These are phyloP conservation scores for Aurelia sp. DNA, from an alignment of 30 jellyfish, hydroid and myxozoan genomes.

Conservation along the genomic window DNA sequence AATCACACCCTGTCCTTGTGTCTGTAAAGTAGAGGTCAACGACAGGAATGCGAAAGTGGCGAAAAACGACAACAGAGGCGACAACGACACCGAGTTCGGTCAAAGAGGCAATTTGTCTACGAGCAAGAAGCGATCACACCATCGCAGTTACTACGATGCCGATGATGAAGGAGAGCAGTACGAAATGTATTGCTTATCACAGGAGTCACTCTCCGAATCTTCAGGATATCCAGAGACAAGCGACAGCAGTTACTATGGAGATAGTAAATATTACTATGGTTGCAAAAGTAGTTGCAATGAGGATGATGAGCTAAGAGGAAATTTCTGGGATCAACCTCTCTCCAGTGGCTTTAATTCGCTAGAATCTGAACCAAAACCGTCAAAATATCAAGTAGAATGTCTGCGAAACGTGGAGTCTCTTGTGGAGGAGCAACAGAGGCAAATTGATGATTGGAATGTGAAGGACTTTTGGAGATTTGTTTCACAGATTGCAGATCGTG, in stretches of 20 bases:
- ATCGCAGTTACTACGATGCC: neutral
- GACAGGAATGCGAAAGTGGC: neutral
- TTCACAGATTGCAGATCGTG: slow-evolving; percentile 75
- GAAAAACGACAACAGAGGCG: neutral
- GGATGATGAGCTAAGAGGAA: neutral
- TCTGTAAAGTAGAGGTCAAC: neutral
- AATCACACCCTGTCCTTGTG: neutral
- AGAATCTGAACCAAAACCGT: slow-evolving; percentile 16
- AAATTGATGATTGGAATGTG: slow-evolving; percentile 29
- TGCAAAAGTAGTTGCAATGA: neutral
- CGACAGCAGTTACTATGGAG: slow-evolving; percentile 38
- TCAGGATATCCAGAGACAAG: slow-evolving; percentile 79
- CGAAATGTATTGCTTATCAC: slow-evolving; percentile 18
- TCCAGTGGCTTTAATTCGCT: slow-evolving; percentile 42
- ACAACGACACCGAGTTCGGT: neutral
- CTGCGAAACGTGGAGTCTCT: slow-evolving; percentile 40
- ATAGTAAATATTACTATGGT: neutral
- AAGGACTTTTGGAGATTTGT: slow-evolving; percentile 81
- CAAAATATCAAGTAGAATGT: slow-evolving; percentile 44
- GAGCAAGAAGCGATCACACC: slow-evolving; percentile 8
- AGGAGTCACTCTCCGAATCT: slow-evolving; percentile 34
- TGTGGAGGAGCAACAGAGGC: slow-evolving; percentile 23
- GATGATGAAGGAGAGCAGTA: slow-evolving; percentile 11
- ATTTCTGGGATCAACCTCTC: slow-evolving; percentile 25
- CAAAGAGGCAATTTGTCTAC: neutral